A percentile compares a stretch with the other conserved stretches of the same genome.
These are phyloP conservation scores for Denticeps clupeoides DNA, from an alignment of 2,797 vertebrate genomes.

Conservation along the genomic window DNA sequence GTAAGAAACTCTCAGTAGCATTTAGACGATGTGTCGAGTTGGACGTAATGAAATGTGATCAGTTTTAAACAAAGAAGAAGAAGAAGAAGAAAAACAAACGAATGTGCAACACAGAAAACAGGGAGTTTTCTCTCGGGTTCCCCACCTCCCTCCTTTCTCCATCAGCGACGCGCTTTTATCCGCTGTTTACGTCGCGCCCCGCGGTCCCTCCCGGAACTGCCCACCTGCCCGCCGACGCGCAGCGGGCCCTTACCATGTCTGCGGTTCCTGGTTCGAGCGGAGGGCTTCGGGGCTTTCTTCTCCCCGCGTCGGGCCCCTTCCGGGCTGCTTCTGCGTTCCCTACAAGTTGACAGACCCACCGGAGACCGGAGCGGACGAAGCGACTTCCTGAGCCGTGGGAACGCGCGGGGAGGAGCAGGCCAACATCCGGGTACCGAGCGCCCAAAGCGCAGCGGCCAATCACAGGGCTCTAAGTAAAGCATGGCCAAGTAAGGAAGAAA, in stretches of 20 bases:
- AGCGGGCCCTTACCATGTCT: background rate
- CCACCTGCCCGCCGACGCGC: too few relatives aligned
- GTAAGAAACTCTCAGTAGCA: too few relatives aligned
- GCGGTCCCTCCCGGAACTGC: too few relatives aligned
- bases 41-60: too few relatives aligned
- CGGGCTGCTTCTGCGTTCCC: background rate
- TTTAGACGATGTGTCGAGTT: too few relatives aligned
- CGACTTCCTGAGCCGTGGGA: background rate
- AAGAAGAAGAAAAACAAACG: too few relatives aligned
- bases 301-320: background rate
- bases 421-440: constrained; percentile 3
- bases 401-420: background rate
- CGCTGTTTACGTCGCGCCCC: too few relatives aligned
- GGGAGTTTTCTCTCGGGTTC: too few relatives aligned
- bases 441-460: constrained; percentile 3
- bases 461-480: background rate
- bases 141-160: too few relatives aligned
- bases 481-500: background rate
- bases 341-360: background rate
- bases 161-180: too few relatives aligned
- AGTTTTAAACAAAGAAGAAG: too few relatives aligned
- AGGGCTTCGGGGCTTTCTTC: background rate
- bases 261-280: background rate
- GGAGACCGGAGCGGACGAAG: constrained; percentile 1
- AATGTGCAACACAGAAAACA: too few relatives aligned